Conservation (phyloP, 2,113 vertebrate species). For the Thunnus thynnus region DNA sequence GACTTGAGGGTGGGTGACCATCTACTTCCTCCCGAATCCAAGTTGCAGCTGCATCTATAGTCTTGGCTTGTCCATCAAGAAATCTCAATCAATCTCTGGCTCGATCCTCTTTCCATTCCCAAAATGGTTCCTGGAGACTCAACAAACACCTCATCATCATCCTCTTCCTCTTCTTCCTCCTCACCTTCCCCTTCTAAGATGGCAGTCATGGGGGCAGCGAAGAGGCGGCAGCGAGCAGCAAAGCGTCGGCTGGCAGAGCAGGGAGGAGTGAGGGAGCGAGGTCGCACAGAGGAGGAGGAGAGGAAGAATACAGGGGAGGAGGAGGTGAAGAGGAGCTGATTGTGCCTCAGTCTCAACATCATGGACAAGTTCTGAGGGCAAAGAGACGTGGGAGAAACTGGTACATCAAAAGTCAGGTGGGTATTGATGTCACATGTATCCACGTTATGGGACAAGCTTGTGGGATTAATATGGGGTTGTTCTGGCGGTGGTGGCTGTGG, state of each 20-base stretch:
- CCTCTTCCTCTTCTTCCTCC: slow-evolving; percentile 71
- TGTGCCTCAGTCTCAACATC: slow-evolving; percentile 26
- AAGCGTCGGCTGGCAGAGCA: slow-evolving; percentile 92
- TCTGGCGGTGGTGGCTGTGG: slow-evolving; percentile 39
- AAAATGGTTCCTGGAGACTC: not conserved
- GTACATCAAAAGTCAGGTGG: slow-evolving; percentile 40
- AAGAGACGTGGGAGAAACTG: not conserved
- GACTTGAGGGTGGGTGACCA: not conserved
- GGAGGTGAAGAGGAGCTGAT: slow-evolving; percentile 84
- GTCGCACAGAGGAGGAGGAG: slow-evolving; percentile 61
- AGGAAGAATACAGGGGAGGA: slow-evolving; percentile 63
- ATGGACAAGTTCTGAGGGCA: slow-evolving; percentile 18
- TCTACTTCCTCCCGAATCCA: not conserved
- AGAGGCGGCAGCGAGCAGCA: slow-evolving; percentile 87
- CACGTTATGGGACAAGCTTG: too few species aligned
- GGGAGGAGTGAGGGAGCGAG: slow-evolving; percentile 90
- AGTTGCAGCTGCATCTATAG: not conserved
- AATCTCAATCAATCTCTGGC: slow-evolving; percentile 16
- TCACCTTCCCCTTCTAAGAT: slow-evolving; percentile 92
- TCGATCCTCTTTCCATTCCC: not conserved
- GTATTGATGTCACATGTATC: slow-evolving; percentile 34
- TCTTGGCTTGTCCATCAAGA: not conserved
- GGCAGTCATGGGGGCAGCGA: slow-evolving; percentile 92
- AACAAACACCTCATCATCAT: slow-evolving; percentile 15
- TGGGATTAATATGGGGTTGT: not conserved